Evolutionary conservation across 1,140 invertebrate genomes (phyloP), one percentile per base, ranked within the genome.

Genomic region (Pachypeltis micranthus): DNA sequence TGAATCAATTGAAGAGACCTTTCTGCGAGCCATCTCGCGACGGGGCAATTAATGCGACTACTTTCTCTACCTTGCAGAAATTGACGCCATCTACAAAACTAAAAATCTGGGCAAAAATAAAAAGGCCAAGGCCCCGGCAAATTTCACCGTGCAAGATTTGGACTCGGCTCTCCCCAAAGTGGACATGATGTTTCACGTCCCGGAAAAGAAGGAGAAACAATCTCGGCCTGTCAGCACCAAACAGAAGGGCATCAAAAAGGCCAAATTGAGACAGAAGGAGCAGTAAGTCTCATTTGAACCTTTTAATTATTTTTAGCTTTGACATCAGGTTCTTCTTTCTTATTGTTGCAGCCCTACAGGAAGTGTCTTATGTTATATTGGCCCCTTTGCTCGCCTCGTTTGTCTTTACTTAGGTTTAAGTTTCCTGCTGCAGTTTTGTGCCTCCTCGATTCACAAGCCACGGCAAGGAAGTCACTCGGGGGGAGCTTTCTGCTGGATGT

Each of bases 161-260:
- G 47, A 51, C 47, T 4, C 7, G 4, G 47, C 47, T 14, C 47
- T 51, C 10, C 47, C 47, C 7, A 4, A 10, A 21, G 47, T 51
- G 3, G 47, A 51, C 21, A 10, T 51, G 47, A 4, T 51, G 7
- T 51, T 51, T 21, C 47, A 51, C 47, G 23, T 16, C 12, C 4
- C 47, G 4, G 47, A 51, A 10, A 51, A 51, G 47, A 51, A 51
- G 19, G 47, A 10, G 3, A 51, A 51, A 51, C 7, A 14, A 51
- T 21, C 47, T 21, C 47, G 47, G 21, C 47, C 47, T 21, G 47
- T 51, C 47, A 51, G 47, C 47, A 51, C 47, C 47, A 51, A 51
- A 21, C 47, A 51, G 19, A 51, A 21, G 23, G 47, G 47, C 47
- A 51, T 51, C 10, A 51, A 51, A 21, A 51, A 51, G 47, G 21